Conservation (phyloP, 1,140 invertebrate species). For the Cepaea nemoralis region DNA sequence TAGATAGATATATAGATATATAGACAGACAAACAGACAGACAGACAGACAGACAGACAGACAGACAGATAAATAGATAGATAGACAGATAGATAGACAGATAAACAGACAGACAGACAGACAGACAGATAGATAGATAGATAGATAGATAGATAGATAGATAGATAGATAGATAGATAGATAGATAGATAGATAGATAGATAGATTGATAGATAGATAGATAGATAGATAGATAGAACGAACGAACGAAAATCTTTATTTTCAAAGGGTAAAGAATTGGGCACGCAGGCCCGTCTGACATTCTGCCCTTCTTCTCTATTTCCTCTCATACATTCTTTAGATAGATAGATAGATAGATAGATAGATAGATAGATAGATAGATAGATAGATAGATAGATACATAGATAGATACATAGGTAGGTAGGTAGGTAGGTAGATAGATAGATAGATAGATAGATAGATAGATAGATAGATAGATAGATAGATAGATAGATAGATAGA, state of each 20-base stretch:
- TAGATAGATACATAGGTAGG: constrained; percentile 5
- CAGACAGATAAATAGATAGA: constrained; percentile 1
- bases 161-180: constrained; percentile 11
- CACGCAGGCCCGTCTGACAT: too few species aligned
- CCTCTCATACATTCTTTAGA: too few species aligned
- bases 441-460: constrained; percentile 11
- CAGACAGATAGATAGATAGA: not conserved
- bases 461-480: constrained; percentile 11
- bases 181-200: constrained; percentile 7
- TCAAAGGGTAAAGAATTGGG: too few species aligned
- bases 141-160: not conserved
- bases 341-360: constrained; percentile 4
- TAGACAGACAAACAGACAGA: not conserved
- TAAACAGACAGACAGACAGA: constrained; percentile 9
- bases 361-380: constrained; percentile 11
- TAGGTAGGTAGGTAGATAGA: constrained; percentile 10
- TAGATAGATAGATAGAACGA: too few species aligned
- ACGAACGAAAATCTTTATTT: too few species aligned
- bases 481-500: constrained; percentile 11
- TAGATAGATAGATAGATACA: constrained; percentile 7
- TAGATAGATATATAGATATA: constrained; percentile 16
- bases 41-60: not conserved
- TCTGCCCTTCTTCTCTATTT: too few species aligned
- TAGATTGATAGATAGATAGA: too few species aligned
- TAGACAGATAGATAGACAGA: constrained; percentile 20